phyloP scores from a whole-genome alignment of 2,888 invertebrate species.

The Kryphioiulus occultus region DNA sequence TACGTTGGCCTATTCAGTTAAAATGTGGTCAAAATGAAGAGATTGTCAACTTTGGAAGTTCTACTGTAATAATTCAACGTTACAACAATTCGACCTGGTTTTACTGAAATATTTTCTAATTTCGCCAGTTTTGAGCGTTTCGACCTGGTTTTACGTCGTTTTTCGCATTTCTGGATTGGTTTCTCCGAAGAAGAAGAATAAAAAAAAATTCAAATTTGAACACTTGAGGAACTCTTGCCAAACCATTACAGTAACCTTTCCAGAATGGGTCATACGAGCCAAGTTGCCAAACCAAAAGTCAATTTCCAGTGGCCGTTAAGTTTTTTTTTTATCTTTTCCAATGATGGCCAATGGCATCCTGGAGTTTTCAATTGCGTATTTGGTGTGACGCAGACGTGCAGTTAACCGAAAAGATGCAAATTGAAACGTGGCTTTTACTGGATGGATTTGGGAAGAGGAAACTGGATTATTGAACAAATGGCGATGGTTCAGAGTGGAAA shows the following conservation, averaged over 20 bases:
- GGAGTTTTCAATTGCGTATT: neutral
- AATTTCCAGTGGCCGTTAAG: conserved; percentile 4
- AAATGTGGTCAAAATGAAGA: too few relatives aligned
- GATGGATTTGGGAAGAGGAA: neutral
- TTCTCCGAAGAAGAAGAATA: too few relatives aligned
- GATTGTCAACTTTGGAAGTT: too few relatives aligned
- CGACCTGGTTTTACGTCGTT: too few relatives aligned
- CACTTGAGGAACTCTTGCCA: neutral
- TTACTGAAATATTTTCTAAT: too few relatives aligned
- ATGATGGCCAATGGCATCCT: neutral
- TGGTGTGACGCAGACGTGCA: conserved; percentile 2
- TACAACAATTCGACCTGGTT: too few relatives aligned
- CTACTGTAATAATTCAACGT: too few relatives aligned
- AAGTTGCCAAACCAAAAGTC: conserved; percentile 33
- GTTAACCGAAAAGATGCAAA: conserved; percentile 39
- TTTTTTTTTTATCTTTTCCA: neutral
- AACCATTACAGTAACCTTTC: neutral
- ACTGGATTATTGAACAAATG: conserved; percentile 1
- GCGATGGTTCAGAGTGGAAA: neutral
- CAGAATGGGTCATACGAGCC: neutral
- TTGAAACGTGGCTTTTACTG: neutral
- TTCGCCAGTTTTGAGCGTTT: too few relatives aligned
- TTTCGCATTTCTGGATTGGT: too few relatives aligned
- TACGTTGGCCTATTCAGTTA: too few relatives aligned
- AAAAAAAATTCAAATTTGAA: too few relatives aligned